Conservation (phyloP, 2,797 vertebrate species). For the Florisuga fusca region DNA sequence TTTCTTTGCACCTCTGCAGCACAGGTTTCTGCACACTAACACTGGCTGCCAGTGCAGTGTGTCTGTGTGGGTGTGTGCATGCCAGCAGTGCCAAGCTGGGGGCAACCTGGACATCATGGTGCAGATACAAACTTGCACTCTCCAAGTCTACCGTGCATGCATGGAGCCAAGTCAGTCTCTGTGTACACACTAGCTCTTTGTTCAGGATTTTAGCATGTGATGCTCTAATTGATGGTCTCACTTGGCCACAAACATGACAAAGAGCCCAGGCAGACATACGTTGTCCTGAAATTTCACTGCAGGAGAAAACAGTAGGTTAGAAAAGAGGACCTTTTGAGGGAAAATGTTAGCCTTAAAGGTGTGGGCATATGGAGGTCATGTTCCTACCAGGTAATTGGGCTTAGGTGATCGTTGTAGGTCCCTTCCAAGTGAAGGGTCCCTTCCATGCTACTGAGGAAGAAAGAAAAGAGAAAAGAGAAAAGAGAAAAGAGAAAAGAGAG, state of each 20-base stretch:
- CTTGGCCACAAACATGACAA: neutral
- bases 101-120: neutral
- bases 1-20: neutral
- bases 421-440: neutral
- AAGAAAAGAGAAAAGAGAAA: neutral
- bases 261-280: neutral
- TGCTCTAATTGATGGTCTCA: neutral
- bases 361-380: neutral
- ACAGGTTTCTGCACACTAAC: neutral
- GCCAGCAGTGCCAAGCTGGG: neutral
- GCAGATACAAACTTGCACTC: rapidly evolving
- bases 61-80: neutral
- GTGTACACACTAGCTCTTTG: neutral
- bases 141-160: neutral
- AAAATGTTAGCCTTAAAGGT: neutral
- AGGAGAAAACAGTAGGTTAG: neutral
- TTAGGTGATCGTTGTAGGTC: neutral
- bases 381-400: neutral
- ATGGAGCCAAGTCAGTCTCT: neutral
- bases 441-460: neutral
- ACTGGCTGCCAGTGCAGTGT: neutral
- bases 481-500: too few relatives aligned
- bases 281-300: neutral
- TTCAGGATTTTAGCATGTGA: neutral
- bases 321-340: neutral